These are phyloP conservation scores for Druceiella hillmani DNA, from an alignment of 2,888 invertebrate genomes.

Conservation along the genomic window DNA sequence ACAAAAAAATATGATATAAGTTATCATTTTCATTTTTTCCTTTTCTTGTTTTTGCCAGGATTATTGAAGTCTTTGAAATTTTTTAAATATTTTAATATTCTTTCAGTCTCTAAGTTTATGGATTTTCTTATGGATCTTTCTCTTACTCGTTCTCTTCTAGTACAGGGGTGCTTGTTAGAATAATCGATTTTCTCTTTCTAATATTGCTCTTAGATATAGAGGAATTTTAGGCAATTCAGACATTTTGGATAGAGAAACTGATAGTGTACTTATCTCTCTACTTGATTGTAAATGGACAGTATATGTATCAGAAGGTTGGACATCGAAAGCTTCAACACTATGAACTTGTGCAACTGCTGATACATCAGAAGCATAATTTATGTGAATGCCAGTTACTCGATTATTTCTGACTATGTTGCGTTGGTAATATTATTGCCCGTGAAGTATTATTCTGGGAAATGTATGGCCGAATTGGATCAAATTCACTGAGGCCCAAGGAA, in stretches of 20 bases:
- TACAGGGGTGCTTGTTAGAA: conserved; percentile 16
- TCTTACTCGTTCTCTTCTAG: conserved; percentile 14
- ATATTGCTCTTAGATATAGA: conserved; percentile 13
- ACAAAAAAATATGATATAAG: no score
- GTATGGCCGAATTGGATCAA: conserved; percentile 11
- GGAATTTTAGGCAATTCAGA: conserved; percentile 16
- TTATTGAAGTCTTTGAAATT: conserved; percentile 8
- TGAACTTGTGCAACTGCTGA: conserved; percentile 10
- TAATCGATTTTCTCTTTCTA: conserved; percentile 17
- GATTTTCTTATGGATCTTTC: conserved; percentile 10
- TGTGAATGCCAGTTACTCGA: conserved; percentile 7
- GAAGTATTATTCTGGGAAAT: conserved; percentile 6
- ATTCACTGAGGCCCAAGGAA: conserved; percentile 11
- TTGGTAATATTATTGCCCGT: conserved; percentile 6
- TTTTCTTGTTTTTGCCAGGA: conserved; percentile 8
- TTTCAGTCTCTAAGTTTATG: neutral
- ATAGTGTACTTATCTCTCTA: conserved; percentile 14
- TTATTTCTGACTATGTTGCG: conserved; percentile 11
- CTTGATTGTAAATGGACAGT: no score
- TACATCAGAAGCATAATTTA: conserved; percentile 3
- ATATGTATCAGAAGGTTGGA: conserved; percentile 15
- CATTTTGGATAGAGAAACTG: conserved; percentile 15
- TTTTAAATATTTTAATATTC: conserved; percentile 3
- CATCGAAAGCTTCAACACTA: conserved; percentile 11
- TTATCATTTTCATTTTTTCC: no score